phyloP scores from a whole-genome alignment of 2,797 vertebrate species.

The Euphonia xanthogaster region DNA sequence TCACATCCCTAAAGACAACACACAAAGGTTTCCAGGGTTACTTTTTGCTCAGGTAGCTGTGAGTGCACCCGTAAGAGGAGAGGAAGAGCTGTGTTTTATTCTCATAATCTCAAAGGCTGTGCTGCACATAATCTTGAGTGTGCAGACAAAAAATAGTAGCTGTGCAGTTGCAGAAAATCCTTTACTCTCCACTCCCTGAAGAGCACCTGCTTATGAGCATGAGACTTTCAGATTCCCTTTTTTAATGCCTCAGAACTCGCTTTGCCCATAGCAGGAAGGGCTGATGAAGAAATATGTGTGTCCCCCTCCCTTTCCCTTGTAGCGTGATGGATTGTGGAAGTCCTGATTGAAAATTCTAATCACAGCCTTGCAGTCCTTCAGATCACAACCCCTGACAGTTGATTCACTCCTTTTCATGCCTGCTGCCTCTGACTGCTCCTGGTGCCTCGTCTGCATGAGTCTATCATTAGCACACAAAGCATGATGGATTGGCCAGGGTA shows the following conservation, averaged over 20 bases:
- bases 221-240: not conserved
- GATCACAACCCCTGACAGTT: slow-evolving; percentile 80
- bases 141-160: not conserved
- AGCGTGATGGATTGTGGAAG: slow-evolving; percentile 65
- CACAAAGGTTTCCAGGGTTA: not conserved
- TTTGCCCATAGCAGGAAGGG: not conserved
- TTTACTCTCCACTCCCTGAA: not conserved
- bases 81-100: not conserved
- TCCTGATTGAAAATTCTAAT: slow-evolving; percentile 86
- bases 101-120: not conserved
- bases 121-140: not conserved
- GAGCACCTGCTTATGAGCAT: not conserved
- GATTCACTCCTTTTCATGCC: slow-evolving; percentile 86
- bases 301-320: not conserved
- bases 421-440: slow-evolving; percentile 75
- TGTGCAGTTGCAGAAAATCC: not conserved
- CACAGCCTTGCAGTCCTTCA: slow-evolving; percentile 81
- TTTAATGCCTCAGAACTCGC: not conserved
- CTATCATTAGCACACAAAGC: slow-evolving; percentile 81
- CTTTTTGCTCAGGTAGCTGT: not conserved
- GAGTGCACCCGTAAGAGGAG: not conserved
- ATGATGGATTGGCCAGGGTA: slow-evolving; percentile 76
- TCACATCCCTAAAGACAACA: not conserved
- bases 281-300: slow-evolving; percentile 35
- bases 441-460: slow-evolving; percentile 75